Evolutionary conservation across 2,888 invertebrate genomes (phyloP).

Genomic region (Antheraea yamamai): DNA sequence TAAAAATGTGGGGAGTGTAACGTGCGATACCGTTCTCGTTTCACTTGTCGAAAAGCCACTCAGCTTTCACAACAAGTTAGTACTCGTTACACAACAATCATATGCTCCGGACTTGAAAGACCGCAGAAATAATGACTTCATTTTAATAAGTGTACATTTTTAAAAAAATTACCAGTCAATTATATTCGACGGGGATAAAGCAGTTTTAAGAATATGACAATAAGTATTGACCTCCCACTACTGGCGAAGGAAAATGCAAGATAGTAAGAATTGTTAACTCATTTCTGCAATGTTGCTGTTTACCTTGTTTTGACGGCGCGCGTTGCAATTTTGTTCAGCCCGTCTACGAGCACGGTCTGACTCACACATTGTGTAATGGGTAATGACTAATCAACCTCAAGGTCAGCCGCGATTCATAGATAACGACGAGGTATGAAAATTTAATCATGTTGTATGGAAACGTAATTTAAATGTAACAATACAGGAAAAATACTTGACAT

Average conservation of each 20-base stretch:
- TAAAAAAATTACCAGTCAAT: neutral
- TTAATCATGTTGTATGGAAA: conserved; percentile 9
- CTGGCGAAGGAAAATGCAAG: conserved; percentile 13
- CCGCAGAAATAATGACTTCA: conserved; percentile 42
- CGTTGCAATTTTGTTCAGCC: conserved; percentile 44
- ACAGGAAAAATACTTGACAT: neutral
- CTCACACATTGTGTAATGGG: conserved; percentile 44
- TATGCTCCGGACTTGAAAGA: conserved; percentile 50
- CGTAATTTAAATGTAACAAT: neutral
- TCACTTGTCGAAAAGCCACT: conserved; percentile 33
- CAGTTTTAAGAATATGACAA: neutral
- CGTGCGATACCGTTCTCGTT: conserved; percentile 7
- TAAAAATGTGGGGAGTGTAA: conserved; percentile 4
- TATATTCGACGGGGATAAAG: neutral
- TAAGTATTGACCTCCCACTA: conserved; percentile 4
- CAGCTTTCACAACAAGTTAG: conserved; percentile 47
- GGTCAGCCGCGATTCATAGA: conserved; percentile 43
- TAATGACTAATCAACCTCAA: conserved; percentile 41
- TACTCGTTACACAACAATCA: conserved; percentile 48
- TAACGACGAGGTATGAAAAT: conserved; percentile 24
- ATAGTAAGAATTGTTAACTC: conserved; percentile 26
- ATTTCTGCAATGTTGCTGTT: conserved; percentile 33
- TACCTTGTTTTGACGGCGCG: conserved; percentile 48
- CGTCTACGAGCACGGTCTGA: conserved; percentile 48
- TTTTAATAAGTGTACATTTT: neutral